Evolutionary conservation across 53 echinoderm and acorn worm species (phyloP).

Genomic region (Arbacia lixula): DNA sequence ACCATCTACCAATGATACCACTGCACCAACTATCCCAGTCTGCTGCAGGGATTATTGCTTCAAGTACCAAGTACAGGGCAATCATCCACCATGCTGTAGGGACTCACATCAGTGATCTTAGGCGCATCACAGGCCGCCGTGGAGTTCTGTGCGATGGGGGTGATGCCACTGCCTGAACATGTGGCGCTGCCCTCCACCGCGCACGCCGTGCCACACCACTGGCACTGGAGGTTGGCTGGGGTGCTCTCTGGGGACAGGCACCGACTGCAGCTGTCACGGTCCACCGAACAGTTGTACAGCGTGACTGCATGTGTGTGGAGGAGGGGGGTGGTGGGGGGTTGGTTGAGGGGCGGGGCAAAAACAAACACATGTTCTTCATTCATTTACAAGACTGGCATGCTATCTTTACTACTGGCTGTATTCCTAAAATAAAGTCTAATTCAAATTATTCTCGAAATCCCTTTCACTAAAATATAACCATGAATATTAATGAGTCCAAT

Average conservation of each 20-base stretch:
- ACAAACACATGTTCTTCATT: too few relatives aligned
- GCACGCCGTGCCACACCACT: slow-evolving; percentile 71
- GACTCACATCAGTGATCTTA: slow-evolving; percentile 39
- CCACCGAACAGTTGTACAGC: slow-evolving; percentile 85
- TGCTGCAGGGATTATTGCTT: too few relatives aligned
- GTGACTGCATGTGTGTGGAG: slow-evolving; percentile 68
- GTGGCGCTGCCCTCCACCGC: slow-evolving; percentile 30
- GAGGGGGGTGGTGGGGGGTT: too few relatives aligned
- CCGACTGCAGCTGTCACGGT: slow-evolving; percentile 85
- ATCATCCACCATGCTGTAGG: not conserved
- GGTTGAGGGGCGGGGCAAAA: too few relatives aligned
- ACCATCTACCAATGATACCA: too few relatives aligned
- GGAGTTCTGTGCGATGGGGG: slow-evolving; percentile 1
- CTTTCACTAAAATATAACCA: too few relatives aligned
- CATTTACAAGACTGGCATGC: too few relatives aligned
- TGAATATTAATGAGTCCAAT: too few relatives aligned
- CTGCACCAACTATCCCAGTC: too few relatives aligned
- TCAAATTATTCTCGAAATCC: too few relatives aligned
- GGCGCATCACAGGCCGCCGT: not conserved
- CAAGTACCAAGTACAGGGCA: not conserved
- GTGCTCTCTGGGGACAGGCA: slow-evolving; percentile 70
- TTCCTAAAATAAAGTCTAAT: too few relatives aligned
- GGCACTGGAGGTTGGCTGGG: slow-evolving; percentile 61
- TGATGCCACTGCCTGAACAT: slow-evolving; percentile 30
- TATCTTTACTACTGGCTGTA: too few relatives aligned